These are phyloP conservation scores for Bostrychus sinensis DNA, from an alignment of 2,113 vertebrate species.

Conservation along the genomic window DNA sequence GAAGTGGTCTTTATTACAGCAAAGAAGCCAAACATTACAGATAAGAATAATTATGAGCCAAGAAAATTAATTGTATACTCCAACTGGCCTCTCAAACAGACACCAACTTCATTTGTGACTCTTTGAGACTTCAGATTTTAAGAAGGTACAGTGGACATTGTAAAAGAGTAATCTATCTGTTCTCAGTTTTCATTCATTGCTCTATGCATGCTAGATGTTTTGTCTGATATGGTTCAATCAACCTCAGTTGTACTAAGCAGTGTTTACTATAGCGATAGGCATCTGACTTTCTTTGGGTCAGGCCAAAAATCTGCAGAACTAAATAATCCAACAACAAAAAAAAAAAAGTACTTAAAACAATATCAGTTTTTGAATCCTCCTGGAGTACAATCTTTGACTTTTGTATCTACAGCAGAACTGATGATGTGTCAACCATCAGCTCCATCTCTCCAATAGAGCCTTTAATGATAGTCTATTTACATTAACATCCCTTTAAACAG, in stretches of 20 bases:
- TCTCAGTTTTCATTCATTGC: constrained; percentile 2
- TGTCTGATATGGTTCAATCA: not conserved
- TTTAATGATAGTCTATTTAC: constrained; percentile 57
- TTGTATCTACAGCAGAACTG: constrained; percentile 58
- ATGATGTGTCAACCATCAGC: constrained; percentile 49
- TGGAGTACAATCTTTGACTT: constrained; percentile 56
- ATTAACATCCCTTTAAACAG: constrained; percentile 49
- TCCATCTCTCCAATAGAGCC: constrained; percentile 55
- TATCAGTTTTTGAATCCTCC: constrained; percentile 35
- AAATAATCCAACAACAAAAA: constrained; percentile 20
- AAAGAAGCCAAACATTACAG: constrained; percentile 80
- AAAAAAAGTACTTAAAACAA: constrained; percentile 19
- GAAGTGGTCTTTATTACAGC: constrained; percentile 78
- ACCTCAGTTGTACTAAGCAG: not conserved
- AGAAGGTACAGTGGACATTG: not conserved
- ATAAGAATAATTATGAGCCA: constrained; percentile 73
- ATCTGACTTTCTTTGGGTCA: constrained; percentile 32
- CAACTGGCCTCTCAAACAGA: constrained; percentile 49
- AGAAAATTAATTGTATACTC: constrained; percentile 53
- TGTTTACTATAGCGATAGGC: not conserved
- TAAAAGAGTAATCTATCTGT: constrained; percentile 1
- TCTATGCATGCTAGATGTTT: constrained; percentile 27
- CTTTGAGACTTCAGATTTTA: constrained; percentile 39
- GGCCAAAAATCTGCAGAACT: constrained; percentile 36
- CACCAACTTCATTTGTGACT: constrained; percentile 44